Evolutionary conservation across 2,113 vertebrate genomes (phyloP).

Genomic region (Hydropotes inermis): DNA sequence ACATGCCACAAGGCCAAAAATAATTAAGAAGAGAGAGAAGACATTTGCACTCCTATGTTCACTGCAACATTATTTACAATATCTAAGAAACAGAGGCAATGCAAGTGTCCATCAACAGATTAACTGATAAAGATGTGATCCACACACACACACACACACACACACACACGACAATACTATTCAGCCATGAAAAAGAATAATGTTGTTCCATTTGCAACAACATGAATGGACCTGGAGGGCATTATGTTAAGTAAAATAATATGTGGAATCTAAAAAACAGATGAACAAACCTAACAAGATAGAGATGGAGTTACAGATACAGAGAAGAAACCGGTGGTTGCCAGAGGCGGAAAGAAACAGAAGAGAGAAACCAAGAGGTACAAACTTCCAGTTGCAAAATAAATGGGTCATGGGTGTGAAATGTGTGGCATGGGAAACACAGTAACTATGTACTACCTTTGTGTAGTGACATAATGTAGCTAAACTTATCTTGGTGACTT

Average conservation of each 20-base stretch:
- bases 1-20: not conserved
- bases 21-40: not conserved
- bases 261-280: not conserved
- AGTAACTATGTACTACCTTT: not conserved
- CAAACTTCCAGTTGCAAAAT: not conserved
- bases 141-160: not conserved
- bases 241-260: not conserved
- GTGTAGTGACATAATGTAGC: not conserved
- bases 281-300: not conserved
- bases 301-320: not conserved
- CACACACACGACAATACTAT: not conserved
- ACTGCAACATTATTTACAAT: not conserved
- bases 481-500: not conserved
- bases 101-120: not conserved
- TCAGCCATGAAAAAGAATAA: not conserved
- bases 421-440: not conserved
- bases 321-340: not conserved
- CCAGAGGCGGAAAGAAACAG: not conserved
- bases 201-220: not conserved
- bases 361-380: not conserved
- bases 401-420: not conserved
- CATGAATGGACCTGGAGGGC: not conserved
- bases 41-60: not conserved
- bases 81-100: not conserved
- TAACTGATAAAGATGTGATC: not conserved